These are phyloP conservation scores for Rhizomys pruinosus DNA, from an alignment of 2,113 vertebrate genomes.

Conservation along the genomic window DNA sequence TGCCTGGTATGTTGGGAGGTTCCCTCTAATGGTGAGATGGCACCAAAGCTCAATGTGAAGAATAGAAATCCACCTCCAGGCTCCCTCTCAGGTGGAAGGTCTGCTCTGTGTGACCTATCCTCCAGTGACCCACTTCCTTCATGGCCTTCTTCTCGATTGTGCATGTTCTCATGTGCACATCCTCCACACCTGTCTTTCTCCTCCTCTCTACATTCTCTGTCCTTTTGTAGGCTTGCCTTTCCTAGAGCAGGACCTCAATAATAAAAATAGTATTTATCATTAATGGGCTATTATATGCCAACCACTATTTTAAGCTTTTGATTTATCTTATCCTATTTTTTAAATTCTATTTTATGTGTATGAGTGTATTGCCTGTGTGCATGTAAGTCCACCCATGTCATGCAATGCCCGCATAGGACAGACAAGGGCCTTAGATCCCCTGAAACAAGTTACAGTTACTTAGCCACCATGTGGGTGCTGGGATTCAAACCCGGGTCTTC, in stretches of 20 bases:
- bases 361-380: no score
- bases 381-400: no score
- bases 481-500: neutral
- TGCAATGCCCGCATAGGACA: no score
- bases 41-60: neutral
- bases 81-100: neutral
- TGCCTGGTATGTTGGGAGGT: neutral
- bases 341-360: neutral
- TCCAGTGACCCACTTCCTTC: neutral
- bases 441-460: no score
- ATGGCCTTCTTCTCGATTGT: neutral
- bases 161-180: neutral
- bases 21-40: neutral
- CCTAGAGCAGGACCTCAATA: neutral
- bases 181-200: neutral
- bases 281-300: neutral
- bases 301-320: neutral
- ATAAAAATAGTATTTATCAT: slow-evolving; percentile 2
- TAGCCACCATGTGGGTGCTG: neutral
- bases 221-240: neutral
- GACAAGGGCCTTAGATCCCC: no score
- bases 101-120: neutral
- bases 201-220: neutral
- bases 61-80: neutral
- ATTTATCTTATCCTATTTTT: neutral